Conservation (phyloP, 1,140 invertebrate genomes). For the Drosophila malerkotliana region DNA sequence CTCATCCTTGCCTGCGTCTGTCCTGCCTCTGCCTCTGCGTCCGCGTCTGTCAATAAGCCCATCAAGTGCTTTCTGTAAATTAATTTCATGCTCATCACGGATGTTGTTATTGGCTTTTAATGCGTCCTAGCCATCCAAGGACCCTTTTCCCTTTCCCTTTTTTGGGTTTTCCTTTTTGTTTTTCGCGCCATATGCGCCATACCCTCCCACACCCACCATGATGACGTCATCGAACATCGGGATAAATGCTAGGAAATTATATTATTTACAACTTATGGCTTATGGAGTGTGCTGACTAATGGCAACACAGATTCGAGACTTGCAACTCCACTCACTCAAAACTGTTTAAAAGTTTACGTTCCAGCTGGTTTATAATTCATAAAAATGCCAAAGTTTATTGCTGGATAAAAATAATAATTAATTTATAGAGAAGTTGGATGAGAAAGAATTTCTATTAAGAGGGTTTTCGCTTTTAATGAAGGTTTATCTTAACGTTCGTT, state of each 20-base stretch:
- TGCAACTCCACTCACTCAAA: not conserved
- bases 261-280: slow-evolving; percentile 25
- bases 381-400: too few species aligned
- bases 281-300: slow-evolving; percentile 24
- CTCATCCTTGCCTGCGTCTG: not conserved
- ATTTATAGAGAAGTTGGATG: too few species aligned
- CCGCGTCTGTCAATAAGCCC: slow-evolving; percentile 71
- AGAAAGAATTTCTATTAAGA: too few species aligned
- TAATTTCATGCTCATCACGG: slow-evolving; percentile 79
- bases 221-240: slow-evolving; percentile 54
- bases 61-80: slow-evolving; percentile 74
- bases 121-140: slow-evolving; percentile 34
- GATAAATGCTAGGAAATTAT: slow-evolving; percentile 21
- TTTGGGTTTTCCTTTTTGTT: not conserved
- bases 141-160: not conserved
- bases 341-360: not conserved
- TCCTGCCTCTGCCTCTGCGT: too few species aligned
- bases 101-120: slow-evolving; percentile 79
- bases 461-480: too few species aligned
- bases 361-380: not conserved
- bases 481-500: too few species aligned
- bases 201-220: slow-evolving; percentile 4
- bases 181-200: slow-evolving; percentile 60
- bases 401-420: too few species aligned
- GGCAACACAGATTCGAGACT: not conserved